phyloP scores from a whole-genome alignment of 2,888 invertebrate genomes.

The Sarcophaga caerulescens region DNA sequence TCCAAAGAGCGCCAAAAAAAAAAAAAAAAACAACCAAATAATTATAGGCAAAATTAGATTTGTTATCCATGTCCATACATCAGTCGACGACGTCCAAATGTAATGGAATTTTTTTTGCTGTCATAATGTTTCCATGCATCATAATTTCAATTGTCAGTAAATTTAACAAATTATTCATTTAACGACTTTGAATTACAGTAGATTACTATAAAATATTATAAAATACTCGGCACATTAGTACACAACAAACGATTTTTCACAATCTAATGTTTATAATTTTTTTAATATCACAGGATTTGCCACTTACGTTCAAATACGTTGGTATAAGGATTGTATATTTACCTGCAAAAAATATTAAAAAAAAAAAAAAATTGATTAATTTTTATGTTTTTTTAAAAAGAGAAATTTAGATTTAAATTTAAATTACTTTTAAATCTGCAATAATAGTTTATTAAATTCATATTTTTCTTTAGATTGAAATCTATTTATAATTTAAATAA shows the following conservation, averaged over 20 bases:
- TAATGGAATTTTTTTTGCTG: neutral
- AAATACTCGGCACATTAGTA: neutral
- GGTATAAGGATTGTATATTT: too few relatives aligned
- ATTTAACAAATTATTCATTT: slow-evolving; percentile 31
- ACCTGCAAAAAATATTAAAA: too few relatives aligned
- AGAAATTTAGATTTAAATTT: too few relatives aligned
- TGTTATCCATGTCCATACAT: neutral
- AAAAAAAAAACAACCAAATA: neutral
- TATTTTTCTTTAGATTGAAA: too few relatives aligned
- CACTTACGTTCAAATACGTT: too few relatives aligned
- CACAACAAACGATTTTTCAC: neutral
- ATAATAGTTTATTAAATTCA: neutral
- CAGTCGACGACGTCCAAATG: too few relatives aligned
- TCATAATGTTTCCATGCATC: slow-evolving; percentile 5
- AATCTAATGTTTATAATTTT: neutral
- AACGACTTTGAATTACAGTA: neutral
- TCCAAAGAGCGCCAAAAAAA: neutral
- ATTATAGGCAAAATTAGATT: neutral
- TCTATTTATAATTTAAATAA: too few relatives aligned
- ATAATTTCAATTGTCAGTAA: slow-evolving; percentile 25
- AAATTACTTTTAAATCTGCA: neutral
- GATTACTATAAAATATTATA: neutral
- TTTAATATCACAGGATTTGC: too few relatives aligned
- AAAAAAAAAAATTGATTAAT: too few relatives aligned
- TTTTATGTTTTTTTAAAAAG: too few relatives aligned